phyloP scores from a whole-genome alignment of 2,888 invertebrate species.

The Orthosia gothica region DNA sequence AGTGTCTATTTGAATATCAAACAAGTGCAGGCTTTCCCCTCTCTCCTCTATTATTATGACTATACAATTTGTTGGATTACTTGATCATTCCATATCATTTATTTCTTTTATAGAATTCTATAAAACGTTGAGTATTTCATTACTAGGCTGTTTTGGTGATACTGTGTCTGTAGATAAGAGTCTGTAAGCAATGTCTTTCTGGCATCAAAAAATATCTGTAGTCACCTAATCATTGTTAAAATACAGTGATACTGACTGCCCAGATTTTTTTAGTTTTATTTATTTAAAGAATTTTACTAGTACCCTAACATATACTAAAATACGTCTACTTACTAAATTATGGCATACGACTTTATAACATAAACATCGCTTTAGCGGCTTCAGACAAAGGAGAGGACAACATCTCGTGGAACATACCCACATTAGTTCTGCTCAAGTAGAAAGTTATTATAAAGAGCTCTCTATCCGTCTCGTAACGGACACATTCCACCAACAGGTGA shows the following conservation, averaged over 20 bases:
- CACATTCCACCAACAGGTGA: too few species aligned
- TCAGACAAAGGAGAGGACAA: too few species aligned
- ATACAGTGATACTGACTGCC: background rate
- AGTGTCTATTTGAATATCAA: constrained; percentile 49
- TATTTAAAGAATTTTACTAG: too few species aligned
- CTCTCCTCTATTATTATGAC: background rate
- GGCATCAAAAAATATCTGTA: background rate
- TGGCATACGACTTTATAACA: too few species aligned
- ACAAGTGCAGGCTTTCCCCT: constrained; percentile 10
- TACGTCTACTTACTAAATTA: too few species aligned
- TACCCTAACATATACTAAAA: too few species aligned
- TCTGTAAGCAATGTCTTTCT: background rate
- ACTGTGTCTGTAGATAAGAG: background rate
- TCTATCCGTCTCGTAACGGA: too few species aligned
- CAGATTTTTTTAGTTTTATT: too few species aligned
- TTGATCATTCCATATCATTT: constrained; percentile 34
- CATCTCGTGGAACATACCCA: too few species aligned
- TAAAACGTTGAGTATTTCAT: background rate
- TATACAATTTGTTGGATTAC: constrained; percentile 23
- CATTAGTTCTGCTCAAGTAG: too few species aligned
- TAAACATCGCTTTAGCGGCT: too few species aligned
- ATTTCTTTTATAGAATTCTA: background rate
- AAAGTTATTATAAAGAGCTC: too few species aligned
- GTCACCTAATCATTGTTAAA: background rate
- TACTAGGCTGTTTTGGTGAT: background rate